Evolutionary conservation across 64 coral and sea anemone genomes (phyloP).

Genomic region (Cladopsammia gracilis): DNA sequence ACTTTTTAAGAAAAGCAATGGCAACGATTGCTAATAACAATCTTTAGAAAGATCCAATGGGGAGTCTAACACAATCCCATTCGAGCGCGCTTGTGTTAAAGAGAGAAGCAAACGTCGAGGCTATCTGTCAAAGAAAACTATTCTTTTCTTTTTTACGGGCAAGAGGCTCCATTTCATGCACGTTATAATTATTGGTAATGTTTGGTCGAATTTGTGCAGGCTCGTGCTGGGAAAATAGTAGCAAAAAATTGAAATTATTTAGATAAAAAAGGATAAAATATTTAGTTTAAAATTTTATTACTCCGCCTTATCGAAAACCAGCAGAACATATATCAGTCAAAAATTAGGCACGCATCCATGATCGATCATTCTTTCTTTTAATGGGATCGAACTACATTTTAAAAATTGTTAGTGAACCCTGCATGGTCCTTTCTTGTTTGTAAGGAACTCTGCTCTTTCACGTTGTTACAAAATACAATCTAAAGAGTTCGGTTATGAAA

Average conservation of each 20-base stretch:
- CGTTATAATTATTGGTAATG: conserved; percentile 41
- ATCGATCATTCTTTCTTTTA: conserved; percentile 9
- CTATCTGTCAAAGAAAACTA: background rate
- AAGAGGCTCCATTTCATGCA: conserved; percentile 34
- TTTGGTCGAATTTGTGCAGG: conserved; percentile 47
- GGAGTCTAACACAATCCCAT: conserved; percentile 1
- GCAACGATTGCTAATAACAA: background rate
- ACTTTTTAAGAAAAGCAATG: conserved; percentile 6
- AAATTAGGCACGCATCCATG: background rate
- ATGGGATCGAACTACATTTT: background rate
- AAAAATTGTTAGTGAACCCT: conserved; percentile 18
- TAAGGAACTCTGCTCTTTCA: background rate
- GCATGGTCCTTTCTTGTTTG: conserved; percentile 16
- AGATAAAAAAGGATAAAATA: conserved; percentile 45
- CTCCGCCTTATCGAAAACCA: conserved; percentile 34
- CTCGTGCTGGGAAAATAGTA: conserved; percentile 36
- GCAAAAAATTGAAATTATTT: conserved; percentile 55
- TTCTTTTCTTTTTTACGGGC: background rate
- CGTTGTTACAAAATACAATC: background rate
- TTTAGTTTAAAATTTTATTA: conserved; percentile 42
- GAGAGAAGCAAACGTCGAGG: background rate
- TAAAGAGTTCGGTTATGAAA: background rate
- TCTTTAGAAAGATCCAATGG: conserved; percentile 28
- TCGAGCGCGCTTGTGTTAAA: background rate
- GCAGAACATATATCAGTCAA: conserved; percentile 3